Percentiles rank a stretch among this genome's conserved stretches.
These are phyloP conservation scores for Stenolophus ochropezus DNA, from an alignment of 2,888 invertebrate species.

Conservation along the genomic window DNA sequence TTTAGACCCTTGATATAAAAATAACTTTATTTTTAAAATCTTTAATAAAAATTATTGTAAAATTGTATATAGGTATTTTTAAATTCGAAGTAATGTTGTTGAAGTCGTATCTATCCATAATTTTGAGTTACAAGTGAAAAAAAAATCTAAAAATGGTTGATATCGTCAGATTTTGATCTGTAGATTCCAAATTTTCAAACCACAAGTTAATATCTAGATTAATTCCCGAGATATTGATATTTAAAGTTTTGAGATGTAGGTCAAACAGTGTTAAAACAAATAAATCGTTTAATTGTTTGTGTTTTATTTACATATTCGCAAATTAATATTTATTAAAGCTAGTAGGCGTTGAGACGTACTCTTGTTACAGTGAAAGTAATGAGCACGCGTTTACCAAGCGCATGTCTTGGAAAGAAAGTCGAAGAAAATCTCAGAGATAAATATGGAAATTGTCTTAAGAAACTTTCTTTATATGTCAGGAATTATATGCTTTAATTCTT, in stretches of 20 bases:
- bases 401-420: conserved; percentile 2
- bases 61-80: no score
- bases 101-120: no score
- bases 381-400: background rate
- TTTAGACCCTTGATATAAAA: no score
- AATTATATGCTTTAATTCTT: conserved; percentile 15
- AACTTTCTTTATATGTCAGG: conserved; percentile 1
- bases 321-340: conserved; percentile 7
- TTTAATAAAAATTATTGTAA: no score
- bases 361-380: background rate
- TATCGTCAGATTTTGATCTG: no score
- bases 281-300: no score
- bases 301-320: background rate
- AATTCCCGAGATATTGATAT: background rate
- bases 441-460: conserved; percentile 10
- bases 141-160: background rate
- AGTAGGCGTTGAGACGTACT: background rate
- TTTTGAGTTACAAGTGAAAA: no score
- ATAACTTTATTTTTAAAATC: no score
- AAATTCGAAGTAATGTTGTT: no score
- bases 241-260: background rate
- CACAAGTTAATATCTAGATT: no score
- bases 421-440: conserved; percentile 15
- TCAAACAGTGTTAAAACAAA: no score
- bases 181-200: no score